phyloP scores from a whole-genome alignment of 2,888 invertebrate genomes.

The Eupithecia pulchellata region DNA sequence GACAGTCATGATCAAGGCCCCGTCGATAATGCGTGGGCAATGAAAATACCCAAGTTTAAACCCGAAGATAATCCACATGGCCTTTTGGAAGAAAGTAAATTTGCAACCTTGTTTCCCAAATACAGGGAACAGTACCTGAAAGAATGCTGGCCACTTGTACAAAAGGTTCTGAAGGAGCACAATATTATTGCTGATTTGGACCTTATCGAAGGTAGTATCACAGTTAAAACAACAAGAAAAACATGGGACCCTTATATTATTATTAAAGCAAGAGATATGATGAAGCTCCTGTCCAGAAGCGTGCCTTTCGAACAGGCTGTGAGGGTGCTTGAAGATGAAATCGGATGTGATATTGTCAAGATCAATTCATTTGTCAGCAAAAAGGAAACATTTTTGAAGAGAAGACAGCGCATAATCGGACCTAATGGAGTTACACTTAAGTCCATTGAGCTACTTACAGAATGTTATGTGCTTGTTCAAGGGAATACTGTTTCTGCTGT shows the following conservation, averaged over 20 bases:
- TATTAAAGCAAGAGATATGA: conserved; percentile 97
- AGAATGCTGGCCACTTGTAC: conserved; percentile 97
- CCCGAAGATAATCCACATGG: conserved; percentile 95
- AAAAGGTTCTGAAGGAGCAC: conserved; percentile 92
- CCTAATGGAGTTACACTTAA: conserved; percentile 99
- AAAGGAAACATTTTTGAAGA: conserved; percentile 97
- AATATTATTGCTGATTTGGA: conserved; percentile 95
- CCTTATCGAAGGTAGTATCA: conserved; percentile 96
- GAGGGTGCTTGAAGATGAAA: conserved; percentile 94
- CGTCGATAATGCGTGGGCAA: conserved; percentile 93
- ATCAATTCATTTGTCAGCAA: conserved; percentile 96
- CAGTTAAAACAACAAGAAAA: conserved; percentile 96
- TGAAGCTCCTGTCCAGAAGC: conserved; percentile 96
- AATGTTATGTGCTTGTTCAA: conserved; percentile 98
- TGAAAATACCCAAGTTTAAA: conserved; percentile 95
- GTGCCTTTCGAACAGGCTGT: conserved; percentile 98
- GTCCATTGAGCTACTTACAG: conserved; percentile 97
- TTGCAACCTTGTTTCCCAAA: conserved; percentile 98
- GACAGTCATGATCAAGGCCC: conserved; percentile 78
- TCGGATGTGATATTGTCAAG: conserved; percentile 98
- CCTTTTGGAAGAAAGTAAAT: conserved; percentile 96
- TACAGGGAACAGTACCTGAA: conserved; percentile 98
- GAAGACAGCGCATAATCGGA: conserved; percentile 97
- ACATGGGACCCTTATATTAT: conserved; percentile 99
- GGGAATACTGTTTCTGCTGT: conserved; percentile 98